Percentiles rank a stretch among this genome's conserved stretches.
These are phyloP conservation scores for Engraulis encrasicolus DNA, from an alignment of 2,113 vertebrate genomes.

Conservation along the genomic window DNA sequence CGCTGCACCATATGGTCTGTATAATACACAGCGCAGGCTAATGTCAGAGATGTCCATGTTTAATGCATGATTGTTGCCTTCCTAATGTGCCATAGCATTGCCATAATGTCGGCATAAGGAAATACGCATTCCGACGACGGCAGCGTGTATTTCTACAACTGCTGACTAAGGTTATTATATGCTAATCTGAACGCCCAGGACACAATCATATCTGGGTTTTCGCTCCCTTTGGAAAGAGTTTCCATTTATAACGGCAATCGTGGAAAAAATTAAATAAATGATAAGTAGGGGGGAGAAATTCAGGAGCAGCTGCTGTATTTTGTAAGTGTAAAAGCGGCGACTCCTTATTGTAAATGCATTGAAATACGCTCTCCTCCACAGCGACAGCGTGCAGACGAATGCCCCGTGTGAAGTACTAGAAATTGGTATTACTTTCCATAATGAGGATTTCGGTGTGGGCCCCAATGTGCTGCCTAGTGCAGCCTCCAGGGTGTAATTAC, in stretches of 20 bases:
- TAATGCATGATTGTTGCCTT: neutral
- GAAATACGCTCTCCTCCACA: neutral
- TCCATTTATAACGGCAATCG: neutral
- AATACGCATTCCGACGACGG: neutral
- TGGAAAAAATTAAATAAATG: neutral
- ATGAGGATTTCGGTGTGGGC: neutral
- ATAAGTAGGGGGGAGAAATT: neutral
- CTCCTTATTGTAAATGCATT: constrained; percentile 14
- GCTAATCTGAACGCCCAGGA: neutral
- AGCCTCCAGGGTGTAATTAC: neutral
- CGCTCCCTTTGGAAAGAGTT: neutral
- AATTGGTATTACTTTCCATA: constrained; percentile 2
- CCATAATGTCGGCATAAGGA: neutral
- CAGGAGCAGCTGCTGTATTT: neutral
- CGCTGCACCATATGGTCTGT: neutral
- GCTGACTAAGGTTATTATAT: neutral
- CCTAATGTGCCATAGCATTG: neutral
- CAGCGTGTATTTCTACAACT: neutral
- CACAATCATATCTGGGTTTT: neutral
- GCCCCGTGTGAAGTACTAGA: neutral
- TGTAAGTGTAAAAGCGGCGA: neutral
- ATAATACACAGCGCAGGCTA: neutral
- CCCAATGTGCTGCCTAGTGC: neutral
- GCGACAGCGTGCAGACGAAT: neutral
- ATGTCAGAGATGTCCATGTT: neutral